phyloP scores from a whole-genome alignment of 2,888 invertebrate genomes.

The Bhutanitis thaidina region DNA sequence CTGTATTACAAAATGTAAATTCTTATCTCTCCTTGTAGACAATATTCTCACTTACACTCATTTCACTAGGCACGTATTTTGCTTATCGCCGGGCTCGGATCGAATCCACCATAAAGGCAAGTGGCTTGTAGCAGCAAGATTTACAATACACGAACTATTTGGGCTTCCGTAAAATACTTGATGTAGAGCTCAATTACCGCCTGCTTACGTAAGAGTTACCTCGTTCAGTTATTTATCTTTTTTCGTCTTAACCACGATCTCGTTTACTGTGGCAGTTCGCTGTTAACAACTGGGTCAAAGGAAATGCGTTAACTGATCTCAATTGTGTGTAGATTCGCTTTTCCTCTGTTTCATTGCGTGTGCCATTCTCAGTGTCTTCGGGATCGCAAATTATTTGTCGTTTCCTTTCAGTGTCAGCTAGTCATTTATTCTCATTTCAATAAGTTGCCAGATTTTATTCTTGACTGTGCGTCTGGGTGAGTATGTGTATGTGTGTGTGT shows the following conservation, averaged over 20 bases:
- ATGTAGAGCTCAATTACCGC: constrained; percentile 4
- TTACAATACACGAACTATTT: constrained; percentile 17
- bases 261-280: constrained; percentile 2
- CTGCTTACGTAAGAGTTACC: constrained; percentile 2
- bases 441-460: too few species aligned
- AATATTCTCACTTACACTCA: constrained; percentile 11
- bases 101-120: background rate
- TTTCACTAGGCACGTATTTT: constrained; percentile 15
- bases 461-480: too few species aligned
- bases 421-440: background rate
- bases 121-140: constrained; percentile 12
- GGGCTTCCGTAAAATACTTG: constrained; percentile 19
- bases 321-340: constrained; percentile 35
- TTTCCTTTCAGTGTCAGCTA: background rate
- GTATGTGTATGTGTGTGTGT: too few species aligned
- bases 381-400: background rate
- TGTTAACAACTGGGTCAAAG: constrained; percentile 32
- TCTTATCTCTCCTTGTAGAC: constrained; percentile 14
- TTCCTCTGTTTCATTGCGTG: constrained; percentile 32
- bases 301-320: constrained; percentile 34
- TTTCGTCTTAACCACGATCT: constrained; percentile 9
- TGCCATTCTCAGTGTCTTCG: constrained; percentile 21
- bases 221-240: constrained; percentile 14
- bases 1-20: constrained; percentile 17
- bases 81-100: constrained; percentile 9